These are phyloP conservation scores for Pheosia tremula DNA, from an alignment of 2,888 invertebrate species.

Conservation along the genomic window DNA sequence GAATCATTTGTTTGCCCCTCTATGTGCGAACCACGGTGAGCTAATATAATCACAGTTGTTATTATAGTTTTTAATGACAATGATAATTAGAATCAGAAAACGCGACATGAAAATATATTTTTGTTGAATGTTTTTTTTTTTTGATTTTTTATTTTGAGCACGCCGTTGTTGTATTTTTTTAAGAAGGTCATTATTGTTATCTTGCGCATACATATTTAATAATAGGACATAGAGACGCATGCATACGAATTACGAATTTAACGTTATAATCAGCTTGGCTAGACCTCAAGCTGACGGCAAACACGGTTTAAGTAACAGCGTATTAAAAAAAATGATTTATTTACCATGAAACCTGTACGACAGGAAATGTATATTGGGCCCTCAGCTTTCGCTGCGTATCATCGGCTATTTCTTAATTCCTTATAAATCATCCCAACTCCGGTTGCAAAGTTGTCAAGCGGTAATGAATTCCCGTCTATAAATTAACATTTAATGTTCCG, in stretches of 20 bases:
- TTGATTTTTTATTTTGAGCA: no score
- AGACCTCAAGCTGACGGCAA: background rate
- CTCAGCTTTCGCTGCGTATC: conserved; percentile 22
- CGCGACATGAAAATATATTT: background rate
- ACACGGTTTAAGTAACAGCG: background rate
- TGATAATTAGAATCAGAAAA: background rate
- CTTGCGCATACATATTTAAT: no score
- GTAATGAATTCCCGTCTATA: conserved; percentile 16
- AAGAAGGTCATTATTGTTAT: no score
- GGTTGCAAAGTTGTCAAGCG: background rate
- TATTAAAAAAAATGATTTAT: background rate
- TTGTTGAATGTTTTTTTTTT: background rate
- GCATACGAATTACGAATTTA: background rate
- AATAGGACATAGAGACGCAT: no score
- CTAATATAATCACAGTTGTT: background rate
- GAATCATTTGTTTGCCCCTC: background rate
- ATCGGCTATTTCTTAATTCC: conserved; percentile 22
- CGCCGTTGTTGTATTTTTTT: no score
- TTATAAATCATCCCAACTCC: conserved; percentile 16
- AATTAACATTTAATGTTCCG: conserved; percentile 25
- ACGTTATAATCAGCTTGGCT: background rate
- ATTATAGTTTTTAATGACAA: background rate
- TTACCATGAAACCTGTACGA: conserved; percentile 10
- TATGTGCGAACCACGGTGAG: background rate
- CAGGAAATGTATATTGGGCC: conserved; percentile 25